These are phyloP conservation scores for Chelmon rostratus DNA, from an alignment of 2,797 vertebrate genomes.

Conservation along the genomic window DNA sequence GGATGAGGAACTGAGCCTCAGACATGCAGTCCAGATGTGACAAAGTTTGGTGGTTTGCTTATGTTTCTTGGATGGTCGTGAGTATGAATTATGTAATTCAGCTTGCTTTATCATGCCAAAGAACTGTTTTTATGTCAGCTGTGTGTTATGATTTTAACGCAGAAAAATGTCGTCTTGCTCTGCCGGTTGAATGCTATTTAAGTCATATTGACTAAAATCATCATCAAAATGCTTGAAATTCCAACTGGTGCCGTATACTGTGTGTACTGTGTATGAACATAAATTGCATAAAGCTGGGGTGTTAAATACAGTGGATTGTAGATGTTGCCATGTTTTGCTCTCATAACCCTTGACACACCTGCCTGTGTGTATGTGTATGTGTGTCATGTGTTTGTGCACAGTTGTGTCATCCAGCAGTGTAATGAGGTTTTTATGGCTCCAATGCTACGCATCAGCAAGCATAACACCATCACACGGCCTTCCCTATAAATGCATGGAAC, in stretches of 20 bases:
- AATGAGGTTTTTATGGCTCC: conserved; percentile 69
- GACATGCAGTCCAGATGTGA: conserved; percentile 1
- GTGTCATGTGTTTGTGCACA: conserved; percentile 12
- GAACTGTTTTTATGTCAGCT: not conserved
- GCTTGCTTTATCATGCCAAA: not conserved
- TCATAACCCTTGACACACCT: conserved; percentile 18
- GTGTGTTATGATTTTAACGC: not conserved
- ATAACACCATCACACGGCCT: conserved; percentile 54
- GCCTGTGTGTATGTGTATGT: conserved; percentile 21
- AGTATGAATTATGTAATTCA: not conserved
- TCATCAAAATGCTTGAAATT: not conserved
- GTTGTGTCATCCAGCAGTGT: conserved; percentile 40
- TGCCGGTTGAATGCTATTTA: not conserved
- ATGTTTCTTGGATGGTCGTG: not conserved
- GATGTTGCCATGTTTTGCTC: conserved; percentile 16
- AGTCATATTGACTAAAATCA: not conserved
- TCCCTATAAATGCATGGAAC: conserved; percentile 21
- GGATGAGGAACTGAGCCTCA: conserved; percentile 9
- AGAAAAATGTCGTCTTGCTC: not conserved
- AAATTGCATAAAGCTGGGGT: not conserved
- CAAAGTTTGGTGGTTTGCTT: not conserved
- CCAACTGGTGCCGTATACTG: not conserved
- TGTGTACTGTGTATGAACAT: not conserved
- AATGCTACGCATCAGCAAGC: conserved; percentile 61
- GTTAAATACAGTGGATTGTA: not conserved